phyloP scores from a whole-genome alignment of 2,797 vertebrate genomes.

The Spondyliosoma cantharus region DNA sequence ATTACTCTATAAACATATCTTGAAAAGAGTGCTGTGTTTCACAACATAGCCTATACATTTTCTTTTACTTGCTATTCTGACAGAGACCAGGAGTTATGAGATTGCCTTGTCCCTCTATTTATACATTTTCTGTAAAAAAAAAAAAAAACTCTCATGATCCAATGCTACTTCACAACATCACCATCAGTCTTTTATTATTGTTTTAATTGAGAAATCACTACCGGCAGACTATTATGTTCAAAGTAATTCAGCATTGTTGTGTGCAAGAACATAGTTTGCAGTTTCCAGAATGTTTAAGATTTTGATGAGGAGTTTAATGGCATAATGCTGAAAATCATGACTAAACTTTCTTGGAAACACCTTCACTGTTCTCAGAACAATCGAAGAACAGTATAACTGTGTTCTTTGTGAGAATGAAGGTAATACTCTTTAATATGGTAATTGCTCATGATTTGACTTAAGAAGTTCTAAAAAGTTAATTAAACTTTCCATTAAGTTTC shows the following conservation, averaged over 20 bases:
- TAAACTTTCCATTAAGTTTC: slow-evolving; percentile 6
- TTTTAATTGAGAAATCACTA: not conserved
- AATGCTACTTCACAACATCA: too few species aligned
- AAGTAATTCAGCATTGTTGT: not conserved
- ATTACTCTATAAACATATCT: not conserved
- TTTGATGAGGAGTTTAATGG: slow-evolving; percentile 8
- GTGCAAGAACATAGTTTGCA: not conserved
- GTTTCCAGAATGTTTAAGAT: not conserved
- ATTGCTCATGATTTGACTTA: slow-evolving; percentile 5
- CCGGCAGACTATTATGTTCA: not conserved
- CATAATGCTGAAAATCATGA: not conserved
- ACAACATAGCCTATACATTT: not conserved
- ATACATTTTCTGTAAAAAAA: not conserved
- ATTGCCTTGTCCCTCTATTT: not conserved
- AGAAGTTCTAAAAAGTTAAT: slow-evolving; percentile 4
- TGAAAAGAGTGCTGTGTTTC: not conserved
- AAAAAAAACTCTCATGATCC: too few species aligned
- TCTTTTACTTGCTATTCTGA: not conserved
- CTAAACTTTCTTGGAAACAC: not conserved
- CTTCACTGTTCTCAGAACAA: not conserved
- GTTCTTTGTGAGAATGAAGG: slow-evolving; percentile 7
- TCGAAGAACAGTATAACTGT: not conserved
- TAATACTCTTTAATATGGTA: slow-evolving; percentile 7
- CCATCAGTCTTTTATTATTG: too few species aligned
- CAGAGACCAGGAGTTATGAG: not conserved